Conservation (phyloP, 2,888 invertebrate species). For the Mesopsocus fuscifrons region DNA sequence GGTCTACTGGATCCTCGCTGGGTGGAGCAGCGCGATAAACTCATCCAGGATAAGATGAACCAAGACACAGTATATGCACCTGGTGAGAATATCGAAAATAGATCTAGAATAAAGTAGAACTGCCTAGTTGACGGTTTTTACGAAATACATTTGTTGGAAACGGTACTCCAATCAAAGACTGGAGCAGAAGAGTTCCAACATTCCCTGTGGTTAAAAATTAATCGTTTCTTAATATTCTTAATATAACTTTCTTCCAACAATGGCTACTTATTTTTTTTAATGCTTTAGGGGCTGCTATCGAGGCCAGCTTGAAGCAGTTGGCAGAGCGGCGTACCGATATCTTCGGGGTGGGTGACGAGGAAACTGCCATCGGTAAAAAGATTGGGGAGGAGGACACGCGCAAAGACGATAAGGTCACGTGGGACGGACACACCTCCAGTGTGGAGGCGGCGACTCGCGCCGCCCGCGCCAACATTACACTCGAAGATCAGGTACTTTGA, state of each 20-base stretch:
- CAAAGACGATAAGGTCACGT: slow-evolving; percentile 77
- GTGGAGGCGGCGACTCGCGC: slow-evolving; percentile 91
- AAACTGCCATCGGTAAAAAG: slow-evolving; percentile 98
- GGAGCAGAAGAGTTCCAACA: too few relatives aligned
- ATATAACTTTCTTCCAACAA: too few relatives aligned
- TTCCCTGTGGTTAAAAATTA: too few relatives aligned
- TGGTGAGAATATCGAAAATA: slow-evolving; percentile 29
- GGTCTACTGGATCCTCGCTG: slow-evolving; percentile 91
- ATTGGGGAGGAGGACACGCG: slow-evolving; percentile 74
- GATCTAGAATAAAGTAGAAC: too few relatives aligned
- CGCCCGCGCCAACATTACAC: slow-evolving; percentile 83
- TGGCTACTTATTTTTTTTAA: slow-evolving; percentile 11
- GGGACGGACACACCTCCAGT: slow-evolving; percentile 96
- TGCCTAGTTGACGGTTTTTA: too few relatives aligned
- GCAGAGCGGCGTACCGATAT: slow-evolving; percentile 99
- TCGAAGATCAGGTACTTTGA: slow-evolving; percentile 83
- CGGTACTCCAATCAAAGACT: too few relatives aligned
- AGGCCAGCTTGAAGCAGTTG: slow-evolving; percentile 82
- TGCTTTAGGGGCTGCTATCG: slow-evolving; percentile 64
- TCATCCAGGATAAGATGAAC: slow-evolving; percentile 80
- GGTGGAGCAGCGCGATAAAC: slow-evolving; percentile 92
- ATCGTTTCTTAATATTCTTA: too few relatives aligned
- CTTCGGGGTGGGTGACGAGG: slow-evolving; percentile 97
- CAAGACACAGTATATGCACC: slow-evolving; percentile 69
- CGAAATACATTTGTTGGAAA: too few relatives aligned